Conservation (phyloP, 2,113 vertebrate species). For the Zootoca vivipara region DNA sequence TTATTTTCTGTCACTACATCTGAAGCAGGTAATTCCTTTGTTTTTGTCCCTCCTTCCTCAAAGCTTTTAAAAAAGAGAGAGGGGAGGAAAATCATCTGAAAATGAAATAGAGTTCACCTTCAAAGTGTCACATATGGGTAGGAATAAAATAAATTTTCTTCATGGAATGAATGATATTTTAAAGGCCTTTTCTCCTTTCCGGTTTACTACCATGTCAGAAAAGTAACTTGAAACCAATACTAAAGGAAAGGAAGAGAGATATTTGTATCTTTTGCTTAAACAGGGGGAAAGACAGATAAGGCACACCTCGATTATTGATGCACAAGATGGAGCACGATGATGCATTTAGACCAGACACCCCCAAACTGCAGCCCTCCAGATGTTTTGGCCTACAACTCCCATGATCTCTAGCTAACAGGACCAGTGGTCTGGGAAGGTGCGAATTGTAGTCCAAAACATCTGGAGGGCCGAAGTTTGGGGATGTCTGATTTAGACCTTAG, state of each 20-base stretch:
- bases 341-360: constrained; percentile 32
- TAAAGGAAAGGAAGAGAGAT: constrained; percentile 24
- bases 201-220: constrained; percentile 56
- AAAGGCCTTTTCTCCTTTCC: constrained; percentile 57
- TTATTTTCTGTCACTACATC: constrained; percentile 41
- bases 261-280: background rate
- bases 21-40: constrained; percentile 59
- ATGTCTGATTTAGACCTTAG: constrained; percentile 17
- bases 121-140: constrained; percentile 57
- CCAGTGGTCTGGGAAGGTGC: no score
- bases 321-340: background rate
- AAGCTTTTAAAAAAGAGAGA: constrained; percentile 51
- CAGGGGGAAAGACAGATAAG: background rate
- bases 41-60: constrained; percentile 50
- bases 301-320: background rate
- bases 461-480: no score
- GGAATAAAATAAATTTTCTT: constrained; percentile 72
- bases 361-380: no score
- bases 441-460: no score
- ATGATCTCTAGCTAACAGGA: no score
- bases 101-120: constrained; percentile 70
- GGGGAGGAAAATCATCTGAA: constrained; percentile 43
- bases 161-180: constrained; percentile 61
- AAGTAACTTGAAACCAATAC: constrained; percentile 56
- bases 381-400: no score